Evolutionary conservation across 2,888 invertebrate genomes (phyloP).

Genomic region (Sesia bembeciformis): DNA sequence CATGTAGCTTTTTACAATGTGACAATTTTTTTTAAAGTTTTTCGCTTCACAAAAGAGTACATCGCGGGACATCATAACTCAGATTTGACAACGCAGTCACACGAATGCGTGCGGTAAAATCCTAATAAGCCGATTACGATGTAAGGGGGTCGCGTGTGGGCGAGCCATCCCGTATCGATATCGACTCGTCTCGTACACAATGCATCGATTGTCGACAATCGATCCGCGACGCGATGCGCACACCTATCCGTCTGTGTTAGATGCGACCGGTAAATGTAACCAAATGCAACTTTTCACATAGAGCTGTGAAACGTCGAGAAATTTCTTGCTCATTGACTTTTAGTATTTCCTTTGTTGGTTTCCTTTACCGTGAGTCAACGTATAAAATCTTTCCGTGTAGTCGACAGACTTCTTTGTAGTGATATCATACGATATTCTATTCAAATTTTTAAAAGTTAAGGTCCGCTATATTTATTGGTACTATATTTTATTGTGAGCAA

Average conservation of each 20-base stretch:
- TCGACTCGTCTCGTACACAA: constrained; percentile 39
- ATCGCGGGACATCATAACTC: not conserved
- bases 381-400: too few species aligned
- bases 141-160: constrained; percentile 54
- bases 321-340: not conserved
- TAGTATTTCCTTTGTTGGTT: not conserved
- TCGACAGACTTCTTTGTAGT: too few species aligned
- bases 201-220: constrained; percentile 53
- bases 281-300: constrained; percentile 4
- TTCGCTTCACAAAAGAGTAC: not conserved
- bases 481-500: too few species aligned
- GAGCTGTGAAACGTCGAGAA: constrained; percentile 2
- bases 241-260: constrained; percentile 5
- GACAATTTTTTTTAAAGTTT: too few species aligned
- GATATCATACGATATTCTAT: too few species aligned
- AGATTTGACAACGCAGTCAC: constrained; percentile 21
- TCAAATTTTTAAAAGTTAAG: too few species aligned
- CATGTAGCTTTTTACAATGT: too few species aligned
- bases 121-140: constrained; percentile 67
- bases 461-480: too few species aligned
- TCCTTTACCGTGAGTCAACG: too few species aligned
- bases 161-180: constrained; percentile 40
- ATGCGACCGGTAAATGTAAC: constrained; percentile 3
- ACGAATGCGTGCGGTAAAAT: constrained; percentile 53
- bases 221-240: constrained; percentile 34